Percentiles rank a stretch among this genome's conserved stretches.
phyloP scores from a whole-genome alignment of 1,140 invertebrate species.

The Onthophagus taurus region DNA sequence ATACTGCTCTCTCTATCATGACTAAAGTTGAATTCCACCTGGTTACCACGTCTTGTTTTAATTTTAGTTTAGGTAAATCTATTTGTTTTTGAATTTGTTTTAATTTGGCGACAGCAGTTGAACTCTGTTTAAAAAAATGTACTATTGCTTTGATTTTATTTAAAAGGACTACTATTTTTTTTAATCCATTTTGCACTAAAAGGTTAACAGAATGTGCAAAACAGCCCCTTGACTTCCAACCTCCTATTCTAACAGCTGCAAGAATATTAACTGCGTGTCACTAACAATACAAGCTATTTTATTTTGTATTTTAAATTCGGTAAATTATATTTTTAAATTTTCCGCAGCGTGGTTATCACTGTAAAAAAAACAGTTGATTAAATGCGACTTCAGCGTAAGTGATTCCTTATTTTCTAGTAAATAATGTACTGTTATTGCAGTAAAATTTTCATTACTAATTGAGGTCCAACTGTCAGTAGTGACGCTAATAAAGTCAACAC shows the following conservation, averaged over 20 bases:
- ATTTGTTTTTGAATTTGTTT: conserved; percentile 15
- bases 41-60: too few relatives aligned
- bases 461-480: conserved; percentile 1
- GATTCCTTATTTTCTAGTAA: background rate
- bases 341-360: too few relatives aligned
- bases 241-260: conserved; percentile 9
- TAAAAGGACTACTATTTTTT: background rate
- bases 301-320: background rate
- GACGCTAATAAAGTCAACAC: background rate
- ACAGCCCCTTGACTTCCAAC: conserved; percentile 14
- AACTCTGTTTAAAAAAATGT: background rate
- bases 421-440: conserved; percentile 1
- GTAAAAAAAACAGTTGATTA: conserved; percentile 1
- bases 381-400: background rate
- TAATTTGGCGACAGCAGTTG: conserved; percentile 11
- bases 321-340: background rate
- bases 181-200: conserved; percentile 10
- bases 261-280: background rate
- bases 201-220: conserved; percentile 19
- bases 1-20: too few relatives aligned
- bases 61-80: conserved; percentile 19
- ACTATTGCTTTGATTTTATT: conserved; percentile 16
- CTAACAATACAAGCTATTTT: background rate
- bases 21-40: too few relatives aligned
- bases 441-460: background rate